phyloP scores from a whole-genome alignment of 2,888 invertebrate genomes.

The Pristionchus mayeri region DNA sequence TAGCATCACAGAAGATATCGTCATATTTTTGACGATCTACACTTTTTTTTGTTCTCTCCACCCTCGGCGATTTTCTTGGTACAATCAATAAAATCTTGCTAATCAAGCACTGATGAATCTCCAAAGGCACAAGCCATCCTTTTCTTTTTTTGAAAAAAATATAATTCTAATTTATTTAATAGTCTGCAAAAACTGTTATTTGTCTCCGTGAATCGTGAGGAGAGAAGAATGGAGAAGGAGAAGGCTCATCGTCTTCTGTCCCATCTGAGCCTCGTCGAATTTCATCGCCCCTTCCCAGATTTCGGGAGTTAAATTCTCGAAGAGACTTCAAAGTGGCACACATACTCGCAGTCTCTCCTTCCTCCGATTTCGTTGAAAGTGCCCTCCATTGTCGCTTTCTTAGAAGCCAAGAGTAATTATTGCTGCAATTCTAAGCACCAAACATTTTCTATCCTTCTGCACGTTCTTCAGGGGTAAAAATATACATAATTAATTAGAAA shows the following conservation, averaged over 20 bases:
- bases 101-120: too few relatives aligned
- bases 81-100: too few relatives aligned
- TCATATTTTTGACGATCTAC: too few relatives aligned
- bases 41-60: too few relatives aligned
- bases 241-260: slow-evolving; percentile 6
- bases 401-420: not conserved
- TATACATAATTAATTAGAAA: too few relatives aligned
- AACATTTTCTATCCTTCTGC: not conserved
- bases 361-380: too few relatives aligned
- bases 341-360: not conserved
- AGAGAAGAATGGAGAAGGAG: not conserved
- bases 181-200: too few relatives aligned
- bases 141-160: too few relatives aligned
- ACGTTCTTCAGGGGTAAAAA: not conserved
- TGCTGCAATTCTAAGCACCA: not conserved
- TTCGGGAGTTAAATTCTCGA: slow-evolving; percentile 12
- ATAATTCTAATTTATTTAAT: too few relatives aligned
- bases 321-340: slow-evolving; percentile 24
- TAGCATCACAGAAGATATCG: too few relatives aligned
- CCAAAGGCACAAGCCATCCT: too few relatives aligned
- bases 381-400: not conserved
- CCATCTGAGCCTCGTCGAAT: not conserved
- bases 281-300: slow-evolving; percentile 28
- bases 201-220: not conserved
- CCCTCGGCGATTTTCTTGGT: too few relatives aligned